Percentiles rank a stretch among this genome's conserved stretches.
Evolutionary conservation across 2,888 invertebrate species (phyloP).

Genomic region (Phengaris arion): DNA sequence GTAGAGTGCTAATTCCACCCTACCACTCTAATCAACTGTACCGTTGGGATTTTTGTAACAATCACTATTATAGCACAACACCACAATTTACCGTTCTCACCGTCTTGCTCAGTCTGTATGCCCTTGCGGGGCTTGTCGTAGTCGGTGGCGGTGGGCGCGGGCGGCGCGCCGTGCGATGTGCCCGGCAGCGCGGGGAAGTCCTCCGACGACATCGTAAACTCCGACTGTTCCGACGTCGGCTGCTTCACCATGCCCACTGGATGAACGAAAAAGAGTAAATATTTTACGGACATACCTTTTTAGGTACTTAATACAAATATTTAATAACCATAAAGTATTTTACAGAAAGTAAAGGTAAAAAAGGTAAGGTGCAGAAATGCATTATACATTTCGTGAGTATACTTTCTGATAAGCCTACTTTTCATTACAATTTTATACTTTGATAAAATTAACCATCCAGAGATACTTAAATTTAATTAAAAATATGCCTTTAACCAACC

Average conservation of each 20-base stretch:
- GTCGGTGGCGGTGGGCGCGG: constrained; percentile 45
- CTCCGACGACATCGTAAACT: constrained; percentile 98
- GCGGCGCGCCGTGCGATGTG: constrained; percentile 77
- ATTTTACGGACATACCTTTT: too few species aligned
- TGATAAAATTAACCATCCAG: too few species aligned
- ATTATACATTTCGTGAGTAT: too few species aligned
- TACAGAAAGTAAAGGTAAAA: too few species aligned
- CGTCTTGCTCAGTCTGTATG: constrained; percentile 97
- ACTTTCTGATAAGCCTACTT: too few species aligned
- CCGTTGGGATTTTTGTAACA: neutral
- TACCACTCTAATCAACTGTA: too few species aligned
- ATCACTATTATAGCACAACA: neutral
- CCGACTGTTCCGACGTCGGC: constrained; percentile 93
- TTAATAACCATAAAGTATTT: too few species aligned
- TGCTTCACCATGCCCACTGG: constrained; percentile 96
- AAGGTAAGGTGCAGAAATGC: too few species aligned
- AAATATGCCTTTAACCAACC: neutral
- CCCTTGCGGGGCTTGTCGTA: constrained; percentile 83
- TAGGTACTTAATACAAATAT: too few species aligned
- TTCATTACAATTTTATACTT: too few species aligned
- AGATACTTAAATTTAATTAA: too few species aligned
- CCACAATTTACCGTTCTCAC: constrained; percentile 60
- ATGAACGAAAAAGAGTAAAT: neutral
- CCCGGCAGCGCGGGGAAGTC: constrained; percentile 99
- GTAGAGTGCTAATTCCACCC: too few species aligned